A percentile compares a stretch with the other conserved stretches of the same genome.
These are phyloP conservation scores for Xyrauchen texanus DNA, from an alignment of 2,113 vertebrate genomes.

Conservation along the genomic window DNA sequence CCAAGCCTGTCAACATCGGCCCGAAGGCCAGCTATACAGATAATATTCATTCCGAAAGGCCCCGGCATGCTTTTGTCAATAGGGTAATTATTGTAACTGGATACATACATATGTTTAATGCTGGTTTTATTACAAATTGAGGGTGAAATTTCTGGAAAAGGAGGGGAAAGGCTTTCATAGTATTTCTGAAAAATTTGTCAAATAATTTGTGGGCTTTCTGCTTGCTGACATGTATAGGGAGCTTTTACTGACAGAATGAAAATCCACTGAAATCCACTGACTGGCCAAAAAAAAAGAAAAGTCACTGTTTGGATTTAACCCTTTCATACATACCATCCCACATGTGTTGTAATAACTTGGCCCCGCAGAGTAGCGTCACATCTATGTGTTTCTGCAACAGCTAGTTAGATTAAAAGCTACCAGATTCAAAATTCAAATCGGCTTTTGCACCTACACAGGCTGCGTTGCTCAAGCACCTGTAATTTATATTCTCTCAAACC, in stretches of 20 bases:
- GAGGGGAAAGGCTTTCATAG: slow-evolving; percentile 22
- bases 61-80: slow-evolving; percentile 66
- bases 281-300: no score
- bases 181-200: slow-evolving; percentile 33
- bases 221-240: slow-evolving; percentile 32
- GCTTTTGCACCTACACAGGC: no score
- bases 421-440: no score
- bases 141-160: not conserved
- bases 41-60: slow-evolving; percentile 17
- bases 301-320: no score
- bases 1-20: slow-evolving; percentile 63
- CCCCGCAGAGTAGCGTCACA: no score
- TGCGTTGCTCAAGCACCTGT: no score
- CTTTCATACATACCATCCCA: no score
- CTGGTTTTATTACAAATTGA: slow-evolving; percentile 24
- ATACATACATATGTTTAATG: slow-evolving; percentile 2
- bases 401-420: no score
- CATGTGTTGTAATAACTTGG: no score
- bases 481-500: no score
- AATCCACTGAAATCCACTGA: slow-evolving; percentile 7
- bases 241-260: slow-evolving; percentile 22
- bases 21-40: slow-evolving; percentile 48
- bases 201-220: slow-evolving; percentile 37
- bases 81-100: slow-evolving; percentile 70
- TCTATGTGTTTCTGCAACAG: no score